Conservation (phyloP, 2,888 invertebrate species). For the Drosophila setosimentum region DNA sequence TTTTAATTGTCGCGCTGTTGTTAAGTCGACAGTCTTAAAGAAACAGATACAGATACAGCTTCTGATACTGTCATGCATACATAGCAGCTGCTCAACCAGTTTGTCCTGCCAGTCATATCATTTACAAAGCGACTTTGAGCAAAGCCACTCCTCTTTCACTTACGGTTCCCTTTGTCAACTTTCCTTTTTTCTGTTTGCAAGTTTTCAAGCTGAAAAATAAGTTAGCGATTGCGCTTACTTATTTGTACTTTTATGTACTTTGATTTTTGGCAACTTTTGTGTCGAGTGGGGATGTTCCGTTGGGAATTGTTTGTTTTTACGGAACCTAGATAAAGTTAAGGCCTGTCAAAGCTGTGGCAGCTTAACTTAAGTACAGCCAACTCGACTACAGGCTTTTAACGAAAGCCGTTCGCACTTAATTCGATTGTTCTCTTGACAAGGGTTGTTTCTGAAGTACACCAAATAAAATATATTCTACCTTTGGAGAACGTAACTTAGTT, state of each 20-base stretch:
- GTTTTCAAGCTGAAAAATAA: constrained; percentile 37
- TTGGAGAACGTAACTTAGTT: neutral
- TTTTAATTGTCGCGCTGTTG: constrained; percentile 62
- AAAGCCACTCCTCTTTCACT: constrained; percentile 11
- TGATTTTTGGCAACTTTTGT: constrained; percentile 63
- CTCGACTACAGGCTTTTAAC: constrained; percentile 18
- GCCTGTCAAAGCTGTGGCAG: constrained; percentile 38
- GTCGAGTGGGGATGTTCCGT: constrained; percentile 8
- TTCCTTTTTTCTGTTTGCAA: constrained; percentile 31
- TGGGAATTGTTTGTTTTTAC: constrained; percentile 33
- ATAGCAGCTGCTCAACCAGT: constrained; percentile 47
- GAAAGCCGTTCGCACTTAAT: constrained; percentile 30
- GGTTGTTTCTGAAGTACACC: neutral
- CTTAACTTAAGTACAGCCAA: constrained; percentile 39
- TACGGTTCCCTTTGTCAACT: constrained; percentile 54
- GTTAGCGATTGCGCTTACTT: constrained; percentile 52
- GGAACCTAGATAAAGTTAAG: constrained; percentile 38
- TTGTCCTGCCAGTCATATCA: constrained; percentile 48
- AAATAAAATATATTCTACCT: neutral
- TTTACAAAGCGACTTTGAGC: constrained; percentile 45
- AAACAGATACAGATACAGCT: constrained; percentile 21
- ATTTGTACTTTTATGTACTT: constrained; percentile 66
- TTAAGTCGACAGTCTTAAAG: constrained; percentile 25
- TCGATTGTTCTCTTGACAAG: constrained; percentile 17
- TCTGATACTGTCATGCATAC: constrained; percentile 8